These are phyloP conservation scores for Saturnia pavonia DNA, from an alignment of 2,888 invertebrate species.

Conservation along the genomic window DNA sequence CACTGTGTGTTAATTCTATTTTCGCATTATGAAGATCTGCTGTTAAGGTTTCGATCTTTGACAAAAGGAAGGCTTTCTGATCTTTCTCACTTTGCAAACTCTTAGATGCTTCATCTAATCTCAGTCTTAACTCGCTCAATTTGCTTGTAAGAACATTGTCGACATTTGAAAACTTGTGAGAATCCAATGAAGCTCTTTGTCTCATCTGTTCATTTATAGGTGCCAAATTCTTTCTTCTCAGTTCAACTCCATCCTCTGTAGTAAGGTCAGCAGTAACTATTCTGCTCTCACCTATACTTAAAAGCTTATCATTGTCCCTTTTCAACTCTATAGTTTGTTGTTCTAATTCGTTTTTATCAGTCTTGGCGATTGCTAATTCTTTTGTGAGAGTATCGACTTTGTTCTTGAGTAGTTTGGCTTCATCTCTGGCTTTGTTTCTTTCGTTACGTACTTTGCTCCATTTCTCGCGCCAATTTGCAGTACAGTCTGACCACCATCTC, in stretches of 20 bases:
- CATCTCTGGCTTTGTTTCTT: slow-evolving; percentile 95
- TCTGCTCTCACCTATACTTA: slow-evolving; percentile 72
- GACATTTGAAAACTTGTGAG: slow-evolving; percentile 72
- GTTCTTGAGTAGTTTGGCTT: slow-evolving; percentile 89
- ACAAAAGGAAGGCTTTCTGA: slow-evolving; percentile 65
- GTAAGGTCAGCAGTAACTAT: slow-evolving; percentile 65
- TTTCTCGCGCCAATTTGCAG: slow-evolving; percentile 98
- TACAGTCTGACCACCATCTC: slow-evolving; percentile 99
- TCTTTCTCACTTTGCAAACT: slow-evolving; percentile 70
- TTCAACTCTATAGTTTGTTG: slow-evolving; percentile 88
- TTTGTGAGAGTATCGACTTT: slow-evolving; percentile 91
- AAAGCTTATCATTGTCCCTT: slow-evolving; percentile 91
- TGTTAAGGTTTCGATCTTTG: slow-evolving; percentile 67
- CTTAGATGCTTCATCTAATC: slow-evolving; percentile 68
- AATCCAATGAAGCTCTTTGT: slow-evolving; percentile 72
- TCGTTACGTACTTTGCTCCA: slow-evolving; percentile 97
- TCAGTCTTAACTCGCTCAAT: slow-evolving; percentile 62
- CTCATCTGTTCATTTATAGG: slow-evolving; percentile 61
- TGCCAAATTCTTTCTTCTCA: slow-evolving; percentile 62
- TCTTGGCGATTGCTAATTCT: slow-evolving; percentile 87
- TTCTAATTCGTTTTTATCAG: slow-evolving; percentile 90
- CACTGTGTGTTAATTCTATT: slow-evolving; percentile 63
- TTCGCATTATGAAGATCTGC: slow-evolving; percentile 68
- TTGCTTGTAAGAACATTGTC: slow-evolving; percentile 72
- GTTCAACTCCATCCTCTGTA: slow-evolving; percentile 68